phyloP scores from a whole-genome alignment of 2,797 vertebrate species.

The Phalanger gymnotis region DNA sequence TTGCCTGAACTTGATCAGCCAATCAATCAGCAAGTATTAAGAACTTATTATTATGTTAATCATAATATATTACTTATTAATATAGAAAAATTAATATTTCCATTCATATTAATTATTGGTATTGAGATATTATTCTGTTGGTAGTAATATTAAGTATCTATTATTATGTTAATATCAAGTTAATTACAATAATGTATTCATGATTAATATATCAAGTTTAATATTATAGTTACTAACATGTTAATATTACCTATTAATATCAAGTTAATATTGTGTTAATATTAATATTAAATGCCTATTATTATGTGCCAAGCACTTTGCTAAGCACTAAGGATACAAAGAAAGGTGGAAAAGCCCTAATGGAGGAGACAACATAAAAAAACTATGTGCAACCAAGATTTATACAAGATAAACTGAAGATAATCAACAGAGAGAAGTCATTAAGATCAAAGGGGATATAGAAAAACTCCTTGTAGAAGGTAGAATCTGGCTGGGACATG shows the following conservation, averaged over 20 bases:
- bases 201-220: background rate
- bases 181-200: background rate
- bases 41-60: background rate
- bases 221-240: background rate
- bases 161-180: too few relatives aligned
- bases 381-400: background rate
- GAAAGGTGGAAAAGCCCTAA: too few relatives aligned
- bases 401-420: background rate
- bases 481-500: background rate
- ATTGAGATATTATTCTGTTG: background rate
- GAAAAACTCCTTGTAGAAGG: background rate
- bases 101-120: background rate
- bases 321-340: background rate
- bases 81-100: background rate
- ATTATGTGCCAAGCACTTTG: background rate
- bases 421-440: background rate
- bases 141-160: too few relatives aligned
- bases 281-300: background rate
- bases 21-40: background rate
- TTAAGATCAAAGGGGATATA: background rate
- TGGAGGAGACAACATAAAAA: background rate
- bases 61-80: background rate
- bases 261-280: background rate
- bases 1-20: background rate
- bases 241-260: background rate